Evolutionary conservation across 2,888 invertebrate genomes (phyloP).

Genomic region (Pyrrhia umbra): DNA sequence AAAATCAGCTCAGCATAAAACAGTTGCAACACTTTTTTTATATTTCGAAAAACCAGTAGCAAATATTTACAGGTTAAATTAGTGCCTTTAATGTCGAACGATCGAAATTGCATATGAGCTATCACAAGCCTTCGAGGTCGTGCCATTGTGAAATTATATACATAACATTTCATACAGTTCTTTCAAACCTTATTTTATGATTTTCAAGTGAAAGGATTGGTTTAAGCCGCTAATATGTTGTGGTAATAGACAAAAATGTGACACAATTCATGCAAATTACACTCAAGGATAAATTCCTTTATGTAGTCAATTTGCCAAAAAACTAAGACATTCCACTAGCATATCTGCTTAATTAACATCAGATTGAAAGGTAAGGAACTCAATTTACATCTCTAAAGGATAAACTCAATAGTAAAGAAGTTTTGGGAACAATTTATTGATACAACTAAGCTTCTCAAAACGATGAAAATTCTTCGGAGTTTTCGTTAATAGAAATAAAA

Average conservation of each 20-base stretch:
- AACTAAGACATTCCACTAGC: slow-evolving; percentile 1
- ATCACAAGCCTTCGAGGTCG: slow-evolving; percentile 45
- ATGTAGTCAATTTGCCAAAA: slow-evolving; percentile 14
- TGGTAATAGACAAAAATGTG: slow-evolving; percentile 36
- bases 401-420: not conserved
- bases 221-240: slow-evolving; percentile 29
- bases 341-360: slow-evolving; percentile 34
- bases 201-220: slow-evolving; percentile 51
- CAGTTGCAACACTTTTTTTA: slow-evolving; percentile 36
- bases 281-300: slow-evolving; percentile 40
- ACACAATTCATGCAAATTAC: slow-evolving; percentile 31
- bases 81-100: slow-evolving; percentile 46
- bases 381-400: slow-evolving; percentile 5
- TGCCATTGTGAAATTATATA: slow-evolving; percentile 49
- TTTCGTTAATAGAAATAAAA: slow-evolving; percentile 17
- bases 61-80: slow-evolving; percentile 43
- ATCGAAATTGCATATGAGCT: slow-evolving; percentile 50
- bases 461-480: not conserved
- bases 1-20: slow-evolving; percentile 19
- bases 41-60: slow-evolving; percentile 33
- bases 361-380: slow-evolving; percentile 34
- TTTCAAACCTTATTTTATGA: slow-evolving; percentile 37
- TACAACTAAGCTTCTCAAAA: not conserved
- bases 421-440: not conserved
- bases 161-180: slow-evolving; percentile 40